Evolutionary conservation across 2,888 invertebrate species (phyloP), one percentile per base, ranked within the genome.

Genomic region (Tenthredo scrophulariae): DNA sequence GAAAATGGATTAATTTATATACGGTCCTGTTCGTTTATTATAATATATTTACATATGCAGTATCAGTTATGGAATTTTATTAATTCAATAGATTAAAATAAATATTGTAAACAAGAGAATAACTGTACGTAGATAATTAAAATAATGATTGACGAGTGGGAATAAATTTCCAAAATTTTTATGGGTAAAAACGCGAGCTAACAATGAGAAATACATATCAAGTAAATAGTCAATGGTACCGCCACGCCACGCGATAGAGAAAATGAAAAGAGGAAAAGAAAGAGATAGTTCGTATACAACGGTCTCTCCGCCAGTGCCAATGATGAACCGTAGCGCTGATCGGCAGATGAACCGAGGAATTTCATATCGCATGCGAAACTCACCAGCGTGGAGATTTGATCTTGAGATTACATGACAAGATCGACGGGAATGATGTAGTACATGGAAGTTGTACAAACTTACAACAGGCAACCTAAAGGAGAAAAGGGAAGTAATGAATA

Each of bases 241-340:
- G 62, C 62, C 62, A 70, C 29, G 70, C 70, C 18, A 70, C 70
- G 37, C n/a, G 37, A 70, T 37, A 37, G 18, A 70, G 18, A n/a
- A 33, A 37, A 33, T n/a, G n/a, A 15, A n/a, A 15, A 70, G 70
- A 5, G 13, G 26, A 26, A 62, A 1, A 62, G 62, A 62, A 62
- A 62, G 62, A 62, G 26, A 62, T 62, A 62, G 54, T 54, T 54
- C 54, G n/a, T 54, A 54, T 54, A 54, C 50, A 50, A 50, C 18
- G 50, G 50, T n/a, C 50, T 50, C 18, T 18, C 50, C 18, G 50
- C 18, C 18, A 6, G 15, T 18, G 15, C 46, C 6, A 9, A 58
- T n/a, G 22, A 7, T 22, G n/a, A 58, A 46, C 15, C 15, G 3
- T 46, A 4, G 15, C 46, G 46, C 15, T 15, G 15, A 46, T 18